Conservation (phyloP, 2,113 vertebrate species). For the Poeciliopsis prolifica region DNA sequence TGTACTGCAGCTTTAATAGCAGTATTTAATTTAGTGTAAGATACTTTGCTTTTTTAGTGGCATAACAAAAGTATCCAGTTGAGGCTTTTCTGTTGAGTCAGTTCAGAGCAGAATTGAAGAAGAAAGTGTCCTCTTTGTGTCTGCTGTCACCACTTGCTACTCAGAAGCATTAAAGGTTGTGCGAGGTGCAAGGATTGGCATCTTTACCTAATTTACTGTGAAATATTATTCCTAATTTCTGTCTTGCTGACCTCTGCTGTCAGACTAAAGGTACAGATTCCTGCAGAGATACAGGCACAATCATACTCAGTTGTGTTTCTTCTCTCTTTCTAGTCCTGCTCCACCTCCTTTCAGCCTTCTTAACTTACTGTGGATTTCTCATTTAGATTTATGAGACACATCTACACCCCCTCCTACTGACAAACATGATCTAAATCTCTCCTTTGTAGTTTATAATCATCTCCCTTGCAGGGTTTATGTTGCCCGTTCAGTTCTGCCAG, state of each 20-base stretch:
- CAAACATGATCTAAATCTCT: slow-evolving; percentile 65
- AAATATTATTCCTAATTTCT: slow-evolving; percentile 47
- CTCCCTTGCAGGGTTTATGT: slow-evolving; percentile 30
- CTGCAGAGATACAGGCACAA: slow-evolving; percentile 20
- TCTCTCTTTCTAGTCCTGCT: background rate
- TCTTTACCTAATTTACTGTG: slow-evolving; percentile 45
- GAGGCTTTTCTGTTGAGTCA: background rate
- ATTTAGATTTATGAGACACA: slow-evolving; percentile 31
- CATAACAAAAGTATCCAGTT: background rate
- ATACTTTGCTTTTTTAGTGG: slow-evolving; percentile 4
- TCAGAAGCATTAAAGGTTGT: slow-evolving; percentile 25
- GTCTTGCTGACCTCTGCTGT: slow-evolving; percentile 34
- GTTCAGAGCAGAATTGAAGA: slow-evolving; percentile 31
- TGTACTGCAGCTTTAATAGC: background rate
- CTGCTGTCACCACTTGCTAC: slow-evolving; percentile 42
- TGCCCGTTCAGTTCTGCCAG: slow-evolving; percentile 25
- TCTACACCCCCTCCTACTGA: slow-evolving; percentile 13
- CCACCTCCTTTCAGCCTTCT: background rate
- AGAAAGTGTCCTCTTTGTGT: slow-evolving; percentile 41
- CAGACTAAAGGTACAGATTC: slow-evolving; percentile 45
- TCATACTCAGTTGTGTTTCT: background rate
- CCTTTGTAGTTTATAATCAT: slow-evolving; percentile 62
- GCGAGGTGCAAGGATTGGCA: background rate
- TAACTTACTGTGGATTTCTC: slow-evolving; percentile 13
- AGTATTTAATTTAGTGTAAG: background rate